Conservation (phyloP, 2,888 invertebrate genomes). For the Drosophila nigritarsus region DNA sequence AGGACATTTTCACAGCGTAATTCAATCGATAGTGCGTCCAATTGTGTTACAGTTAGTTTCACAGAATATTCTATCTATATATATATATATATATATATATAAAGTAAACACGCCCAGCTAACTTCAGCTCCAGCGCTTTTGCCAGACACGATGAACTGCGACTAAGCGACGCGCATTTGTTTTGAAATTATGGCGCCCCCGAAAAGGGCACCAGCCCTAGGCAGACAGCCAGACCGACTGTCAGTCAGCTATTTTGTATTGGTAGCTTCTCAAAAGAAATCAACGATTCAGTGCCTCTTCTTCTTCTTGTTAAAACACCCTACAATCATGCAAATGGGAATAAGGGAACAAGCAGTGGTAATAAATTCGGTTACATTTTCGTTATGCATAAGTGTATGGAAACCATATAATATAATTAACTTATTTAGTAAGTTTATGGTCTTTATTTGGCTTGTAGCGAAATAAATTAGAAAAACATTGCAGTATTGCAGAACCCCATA, state of each 20-base stretch:
- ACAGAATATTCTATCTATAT: conserved; percentile 6
- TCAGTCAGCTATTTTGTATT: conserved; percentile 30
- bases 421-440: neutral
- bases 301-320: conserved; percentile 35
- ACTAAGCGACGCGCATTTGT: conserved; percentile 67
- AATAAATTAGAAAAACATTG: neutral
- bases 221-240: conserved; percentile 28
- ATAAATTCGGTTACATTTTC: neutral
- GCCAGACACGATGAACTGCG: conserved; percentile 67
- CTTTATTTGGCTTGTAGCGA: neutral
- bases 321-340: neutral
- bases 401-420: neutral
- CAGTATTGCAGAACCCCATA: neutral
- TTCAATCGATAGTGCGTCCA: conserved; percentile 64
- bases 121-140: conserved; percentile 61
- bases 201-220: conserved; percentile 40
- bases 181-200: conserved; percentile 72
- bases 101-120: conserved; percentile 18
- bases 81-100: neutral
- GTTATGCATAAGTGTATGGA: too few species aligned
- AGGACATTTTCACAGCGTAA: conserved; percentile 66
- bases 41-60: conserved; percentile 36
- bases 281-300: conserved; percentile 37
- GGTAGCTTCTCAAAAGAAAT: conserved; percentile 44
- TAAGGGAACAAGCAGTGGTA: neutral